Evolutionary conservation across 2,113 vertebrate species (phyloP).

Genomic region (Scomber japonicus): DNA sequence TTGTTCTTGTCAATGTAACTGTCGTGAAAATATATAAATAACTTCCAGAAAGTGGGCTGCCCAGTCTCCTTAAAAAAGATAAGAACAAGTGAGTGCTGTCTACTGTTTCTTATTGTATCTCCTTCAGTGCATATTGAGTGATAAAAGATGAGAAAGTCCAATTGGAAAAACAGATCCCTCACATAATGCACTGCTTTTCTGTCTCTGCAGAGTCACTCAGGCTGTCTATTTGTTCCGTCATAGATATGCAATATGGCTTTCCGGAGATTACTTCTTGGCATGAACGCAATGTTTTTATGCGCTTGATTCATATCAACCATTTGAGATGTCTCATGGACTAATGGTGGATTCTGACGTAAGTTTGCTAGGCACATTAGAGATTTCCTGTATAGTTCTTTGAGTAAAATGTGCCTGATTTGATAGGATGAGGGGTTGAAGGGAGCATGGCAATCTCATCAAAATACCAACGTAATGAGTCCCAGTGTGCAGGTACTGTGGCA

Average conservation of each 20-base stretch:
- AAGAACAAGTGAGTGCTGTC: slow-evolving; percentile 30
- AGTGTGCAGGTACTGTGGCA: slow-evolving; percentile 22
- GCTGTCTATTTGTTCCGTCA: slow-evolving; percentile 40
- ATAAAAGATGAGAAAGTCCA: slow-evolving; percentile 54
- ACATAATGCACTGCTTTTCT: slow-evolving; percentile 42
- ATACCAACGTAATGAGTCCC: slow-evolving; percentile 51
- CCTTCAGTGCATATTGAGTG: slow-evolving; percentile 30
- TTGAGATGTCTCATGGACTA: slow-evolving; percentile 14
- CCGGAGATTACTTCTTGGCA: slow-evolving; percentile 48
- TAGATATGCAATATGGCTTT: slow-evolving; percentile 50
- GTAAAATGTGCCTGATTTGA: slow-evolving; percentile 29
- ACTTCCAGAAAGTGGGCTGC: slow-evolving; percentile 5
- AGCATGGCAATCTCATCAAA: slow-evolving; percentile 45
- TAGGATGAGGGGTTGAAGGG: slow-evolving; percentile 18
- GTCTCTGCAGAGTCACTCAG: slow-evolving; percentile 47
- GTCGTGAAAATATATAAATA: slow-evolving; percentile 42
- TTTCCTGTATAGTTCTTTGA: not conserved
- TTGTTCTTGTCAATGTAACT: slow-evolving; percentile 11
- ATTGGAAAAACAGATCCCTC: slow-evolving; percentile 56
- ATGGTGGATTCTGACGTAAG: slow-evolving; percentile 13
- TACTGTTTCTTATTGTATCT: slow-evolving; percentile 41
- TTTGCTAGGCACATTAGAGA: not conserved
- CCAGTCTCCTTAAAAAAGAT: slow-evolving; percentile 22
- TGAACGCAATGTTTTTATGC: slow-evolving; percentile 25
- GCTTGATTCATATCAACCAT: slow-evolving; percentile 34